Base-by-base conservation (phyloP, 2,113 vertebrate genomes). In the Rhinolophus sinicus region DNA sequence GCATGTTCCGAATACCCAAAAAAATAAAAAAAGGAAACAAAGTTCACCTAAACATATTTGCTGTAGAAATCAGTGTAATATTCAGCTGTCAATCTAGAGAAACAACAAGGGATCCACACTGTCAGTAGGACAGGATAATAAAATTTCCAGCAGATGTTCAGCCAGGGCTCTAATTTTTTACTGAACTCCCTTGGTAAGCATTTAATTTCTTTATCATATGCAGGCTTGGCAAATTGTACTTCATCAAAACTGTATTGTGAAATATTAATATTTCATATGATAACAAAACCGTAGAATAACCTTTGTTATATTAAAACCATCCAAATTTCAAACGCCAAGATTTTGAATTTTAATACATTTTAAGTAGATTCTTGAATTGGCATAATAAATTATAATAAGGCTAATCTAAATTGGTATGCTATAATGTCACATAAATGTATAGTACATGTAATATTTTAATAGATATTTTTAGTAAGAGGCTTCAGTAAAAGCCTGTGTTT, bases 191-290 rank as follows among this genome's bases (percentile, higher is more conserved):
- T 98, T 97, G 98, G 98, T 98, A 99, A 98, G 98, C 98, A 98
- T 98, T 99, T 99, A 98, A 99, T 99, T 99, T 99, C 98, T 99
- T 98, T 98, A 99, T 99, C 98, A 98, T 98, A 98, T 99, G 98
- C 98, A 98, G 98, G 98, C 98, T 98, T 94, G 97, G 98, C 97
- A 99, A 98, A 99, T 98, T 98, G 98, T 98, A 98, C 98, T 99
- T 99, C 98, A 99, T 99, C 98, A 99, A 98, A 98, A 98, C 98
- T 97, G 97, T 98, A 98, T 98, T 99, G 98, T 98, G 98, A 98
- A 99, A 98, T 98, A 98, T 98, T 99, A 99, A 99, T 99, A 99
- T 98, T 99, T 99, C 98, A 98, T 98, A 98, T 97, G 98, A 98
- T 98, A 98, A 98, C 97, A 98, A 98, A 99, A 98, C 98, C 96